phyloP scores from a whole-genome alignment of 2,113 vertebrate genomes.

The Rallus limicola region DNA sequence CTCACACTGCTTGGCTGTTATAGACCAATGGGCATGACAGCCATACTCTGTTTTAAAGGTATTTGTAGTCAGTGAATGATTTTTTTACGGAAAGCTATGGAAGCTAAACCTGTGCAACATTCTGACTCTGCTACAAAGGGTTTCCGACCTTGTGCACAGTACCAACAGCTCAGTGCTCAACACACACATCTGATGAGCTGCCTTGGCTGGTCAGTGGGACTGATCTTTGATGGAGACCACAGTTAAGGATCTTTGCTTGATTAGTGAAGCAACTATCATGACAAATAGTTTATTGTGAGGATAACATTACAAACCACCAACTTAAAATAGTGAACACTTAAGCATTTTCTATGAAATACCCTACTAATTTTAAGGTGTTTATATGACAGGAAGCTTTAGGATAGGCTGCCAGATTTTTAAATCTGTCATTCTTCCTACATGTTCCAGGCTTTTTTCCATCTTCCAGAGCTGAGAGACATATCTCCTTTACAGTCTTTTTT shows the following conservation, averaged over 20 bases:
- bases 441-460: neutral
- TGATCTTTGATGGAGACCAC: neutral
- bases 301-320: neutral
- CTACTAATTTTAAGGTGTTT: neutral
- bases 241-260: neutral
- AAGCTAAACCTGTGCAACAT: neutral
- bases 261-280: neutral
- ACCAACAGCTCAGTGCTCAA: neutral
- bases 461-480: neutral
- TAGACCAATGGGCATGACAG: neutral
- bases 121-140: neutral
- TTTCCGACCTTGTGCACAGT: neutral
- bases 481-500: neutral
- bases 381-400: neutral
- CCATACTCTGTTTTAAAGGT: neutral
- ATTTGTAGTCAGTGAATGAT: neutral
- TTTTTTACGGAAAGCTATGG: neutral
- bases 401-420: neutral
- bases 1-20: neutral
- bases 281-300: neutral
- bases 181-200: neutral
- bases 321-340: neutral
- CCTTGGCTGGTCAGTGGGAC: neutral
- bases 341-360: neutral
- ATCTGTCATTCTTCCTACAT: neutral